Evolutionary conservation across 2,888 invertebrate species (phyloP).

Genomic region (Melangyna quadrimaculata): DNA sequence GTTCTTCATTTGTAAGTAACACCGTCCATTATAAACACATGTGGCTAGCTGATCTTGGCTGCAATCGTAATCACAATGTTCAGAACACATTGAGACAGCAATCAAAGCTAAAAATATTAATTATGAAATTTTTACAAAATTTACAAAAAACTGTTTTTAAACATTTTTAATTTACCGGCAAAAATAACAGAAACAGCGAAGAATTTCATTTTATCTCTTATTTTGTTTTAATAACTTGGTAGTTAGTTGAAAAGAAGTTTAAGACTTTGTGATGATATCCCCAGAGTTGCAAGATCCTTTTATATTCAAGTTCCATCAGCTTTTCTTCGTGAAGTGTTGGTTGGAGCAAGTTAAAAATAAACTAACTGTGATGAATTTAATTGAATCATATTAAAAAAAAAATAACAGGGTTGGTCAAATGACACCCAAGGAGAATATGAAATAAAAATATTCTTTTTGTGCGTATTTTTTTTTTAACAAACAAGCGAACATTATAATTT

Average conservation of each 20-base stretch:
- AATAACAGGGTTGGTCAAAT: background rate
- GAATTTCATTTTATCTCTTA: slow-evolving; percentile 19
- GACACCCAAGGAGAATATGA: background rate
- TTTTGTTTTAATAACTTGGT: background rate
- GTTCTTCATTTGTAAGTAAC: background rate
- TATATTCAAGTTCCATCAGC: background rate
- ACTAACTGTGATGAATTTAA: background rate
- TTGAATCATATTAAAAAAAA: background rate
- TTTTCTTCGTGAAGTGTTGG: background rate
- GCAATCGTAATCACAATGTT: slow-evolving; percentile 12
- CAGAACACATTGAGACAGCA: background rate
- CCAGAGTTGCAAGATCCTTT: background rate
- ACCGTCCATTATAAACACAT: slow-evolving; percentile 1
- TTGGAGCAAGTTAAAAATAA: background rate
- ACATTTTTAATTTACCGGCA: background rate
- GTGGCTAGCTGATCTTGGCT: background rate
- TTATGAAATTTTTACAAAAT: background rate
- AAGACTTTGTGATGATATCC: background rate
- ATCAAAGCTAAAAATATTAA: background rate
- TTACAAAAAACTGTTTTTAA: background rate
- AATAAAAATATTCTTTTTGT: background rate
- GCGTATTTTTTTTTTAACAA: no score
- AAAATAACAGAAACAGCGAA: background rate
- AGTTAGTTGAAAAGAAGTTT: background rate
- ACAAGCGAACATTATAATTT: no score